phyloP scores from a whole-genome alignment of 1,140 invertebrate genomes.

The Aporrectodea caliginosa region DNA sequence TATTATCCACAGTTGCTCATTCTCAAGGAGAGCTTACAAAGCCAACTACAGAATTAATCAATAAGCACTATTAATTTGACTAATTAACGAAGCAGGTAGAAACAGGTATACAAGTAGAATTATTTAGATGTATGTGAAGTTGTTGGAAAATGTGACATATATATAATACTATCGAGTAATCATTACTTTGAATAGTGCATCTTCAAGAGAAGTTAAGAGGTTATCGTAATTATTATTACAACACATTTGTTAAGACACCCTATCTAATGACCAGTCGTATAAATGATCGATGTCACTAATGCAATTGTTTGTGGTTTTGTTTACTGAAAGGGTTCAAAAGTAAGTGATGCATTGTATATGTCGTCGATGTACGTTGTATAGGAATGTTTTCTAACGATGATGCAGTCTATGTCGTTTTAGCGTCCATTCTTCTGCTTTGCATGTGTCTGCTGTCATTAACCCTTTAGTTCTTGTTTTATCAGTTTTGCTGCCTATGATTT shows the following conservation, averaged over 20 bases:
- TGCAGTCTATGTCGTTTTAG: too few species aligned
- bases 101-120: not conserved
- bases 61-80: too few species aligned
- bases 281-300: too few species aligned
- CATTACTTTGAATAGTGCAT: not conserved
- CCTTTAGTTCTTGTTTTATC: too few species aligned
- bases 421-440: too few species aligned
- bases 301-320: not conserved
- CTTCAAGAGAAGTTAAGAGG: not conserved
- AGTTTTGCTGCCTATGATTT: too few species aligned
- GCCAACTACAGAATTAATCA: too few species aligned
- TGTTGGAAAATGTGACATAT: not conserved
- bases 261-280: not conserved
- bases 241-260: not conserved
- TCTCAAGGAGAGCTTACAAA: not conserved
- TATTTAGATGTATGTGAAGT: not conserved
- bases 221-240: not conserved
- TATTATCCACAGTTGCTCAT: not conserved
- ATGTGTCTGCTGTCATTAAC: too few species aligned
- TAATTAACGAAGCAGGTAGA: not conserved
- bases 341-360: too few species aligned
- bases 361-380: too few species aligned
- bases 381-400: too few species aligned
- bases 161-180: not conserved
- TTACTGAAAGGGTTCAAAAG: not conserved